Evolutionary conservation across 2,888 invertebrate genomes (phyloP), one percentile per base, ranked within the genome.

Genomic region (Hyposoter didymator): DNA sequence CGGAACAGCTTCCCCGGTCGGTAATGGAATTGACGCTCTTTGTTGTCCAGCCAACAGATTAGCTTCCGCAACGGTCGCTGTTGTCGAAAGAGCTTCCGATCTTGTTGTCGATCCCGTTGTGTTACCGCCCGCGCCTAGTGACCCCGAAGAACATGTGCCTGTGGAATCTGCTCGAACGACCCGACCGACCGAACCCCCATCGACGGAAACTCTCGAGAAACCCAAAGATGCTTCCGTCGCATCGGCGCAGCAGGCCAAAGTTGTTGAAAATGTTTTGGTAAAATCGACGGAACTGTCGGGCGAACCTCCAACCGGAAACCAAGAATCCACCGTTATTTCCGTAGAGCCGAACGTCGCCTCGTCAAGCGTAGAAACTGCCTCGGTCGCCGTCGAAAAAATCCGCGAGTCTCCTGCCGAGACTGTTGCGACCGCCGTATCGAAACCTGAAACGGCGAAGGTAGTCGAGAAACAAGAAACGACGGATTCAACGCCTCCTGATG

Each of bases 1-100:
- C 74, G 88, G 88, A 19, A 52, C 72, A 10, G 28, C 59, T 66
- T 75, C 78, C 28, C 78, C 78, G 45, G 79, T 85, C n/a, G 84
- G 81, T 47, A 79, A 85, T 14, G 84, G 85, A 3, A 83, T 82
- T 2, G 82, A 84, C 19, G 67, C 80, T 14, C 49, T 62, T 59
- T 62, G 32, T 55, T 69, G 75, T 22, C 28, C 76, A 5, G 39
- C 75, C 14, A 6, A 49, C 28, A 19, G 35, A 12, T 22, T 73
- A 14, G 59, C 70, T 22, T 64, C 82, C n/a, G 62, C 69, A 39
- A 73, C 49, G 39, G 22, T 76, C 32, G 39, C 76, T 17, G 64
- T 72, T 12, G 39, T 75, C 12, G 72, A 74, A 59, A 22, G 12
- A 66, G 5, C 47, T 28, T 55, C 70, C 49, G 79, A 80, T 67